phyloP scores from a whole-genome alignment of 1,140 invertebrate genomes.

The Coenobita brevimanus region DNA sequence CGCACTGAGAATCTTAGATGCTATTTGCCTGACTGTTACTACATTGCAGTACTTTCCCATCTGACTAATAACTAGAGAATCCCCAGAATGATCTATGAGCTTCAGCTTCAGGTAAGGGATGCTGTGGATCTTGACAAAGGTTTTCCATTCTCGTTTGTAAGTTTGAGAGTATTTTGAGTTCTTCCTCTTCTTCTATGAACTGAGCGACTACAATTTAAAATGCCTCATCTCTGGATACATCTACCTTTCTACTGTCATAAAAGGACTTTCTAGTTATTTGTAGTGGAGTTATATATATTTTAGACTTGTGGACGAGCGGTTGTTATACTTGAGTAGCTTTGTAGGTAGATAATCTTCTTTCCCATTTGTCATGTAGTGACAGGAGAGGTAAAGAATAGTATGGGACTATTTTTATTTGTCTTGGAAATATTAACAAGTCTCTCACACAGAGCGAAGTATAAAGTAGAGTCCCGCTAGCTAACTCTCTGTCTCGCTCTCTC shows the following conservation, averaged over 20 bases:
- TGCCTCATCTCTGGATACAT: slow-evolving; percentile 1
- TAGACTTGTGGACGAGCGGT: too few species aligned
- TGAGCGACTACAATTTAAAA: slow-evolving; percentile 19
- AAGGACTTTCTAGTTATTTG: too few species aligned
- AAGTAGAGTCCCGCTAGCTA: too few species aligned
- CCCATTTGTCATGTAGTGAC: too few species aligned
- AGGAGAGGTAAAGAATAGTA: too few species aligned
- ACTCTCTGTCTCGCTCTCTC: too few species aligned
- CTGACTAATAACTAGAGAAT: slow-evolving; percentile 23
- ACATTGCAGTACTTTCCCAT: slow-evolving; percentile 1
- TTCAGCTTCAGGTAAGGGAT: slow-evolving; percentile 16
- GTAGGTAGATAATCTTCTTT: too few species aligned
- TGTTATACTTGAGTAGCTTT: too few species aligned
- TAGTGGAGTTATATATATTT: too few species aligned
- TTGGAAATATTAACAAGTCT: too few species aligned
- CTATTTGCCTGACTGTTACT: not conserved
- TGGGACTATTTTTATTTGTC: too few species aligned
- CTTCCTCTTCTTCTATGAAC: not conserved
- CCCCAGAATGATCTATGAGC: slow-evolving; percentile 10
- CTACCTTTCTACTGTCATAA: slow-evolving; percentile 1
- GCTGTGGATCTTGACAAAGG: slow-evolving; percentile 2
- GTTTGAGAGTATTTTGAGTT: not conserved
- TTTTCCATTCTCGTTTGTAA: slow-evolving; percentile 21
- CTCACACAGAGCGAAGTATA: too few species aligned
- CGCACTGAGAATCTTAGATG: not conserved